Base-by-base conservation (phyloP, 2,797 vertebrate species). In the Syngnathus acus region DNA sequence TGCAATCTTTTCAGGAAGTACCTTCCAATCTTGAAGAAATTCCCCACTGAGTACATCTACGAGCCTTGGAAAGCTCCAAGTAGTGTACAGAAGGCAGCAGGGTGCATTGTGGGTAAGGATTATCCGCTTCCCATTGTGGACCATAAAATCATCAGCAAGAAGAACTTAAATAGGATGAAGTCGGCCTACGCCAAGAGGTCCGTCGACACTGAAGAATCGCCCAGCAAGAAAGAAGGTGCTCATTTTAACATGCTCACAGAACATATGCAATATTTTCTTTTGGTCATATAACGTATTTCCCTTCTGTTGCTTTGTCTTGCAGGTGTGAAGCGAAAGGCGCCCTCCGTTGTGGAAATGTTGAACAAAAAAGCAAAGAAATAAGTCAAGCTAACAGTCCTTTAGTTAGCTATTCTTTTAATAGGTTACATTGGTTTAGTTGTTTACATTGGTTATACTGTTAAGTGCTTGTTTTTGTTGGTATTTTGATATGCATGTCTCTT, bases 101-200 rank as follows among this genome's bases (percentile, higher is more conserved):
- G 89, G 48, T 93, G 91, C 68, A 82, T 92, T 73, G 86, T 93
- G 71, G 91, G 90, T 68, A 86, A 80, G 74, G 90, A 93, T 75
- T 92, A 92, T 64, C 93, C 92, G 0, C 65, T 2, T 47, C 90
- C 91, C 2, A 87, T 89, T 0, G 82, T 90, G 38, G 69, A 82
- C 21, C 89, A 92, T 0, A 45, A 89, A n/a, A 78, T 73, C 0
- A 75, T 83, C 3, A 81, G 84, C 61, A 89, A 92, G 67, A 87
- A 75, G 70, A 94, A 92, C 68, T 73, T 90, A 45, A 88, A 87
- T 78, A 86, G 84, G 72, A 92, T 91, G 90, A 93, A 92, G 74
- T 58, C 72, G 0, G 89, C 91, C 0, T 90, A 86, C 37, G 82
- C 89, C 23, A 85, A 82, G 59, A 86, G 86, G 66, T 82, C 87